Conservation (phyloP, 2,888 invertebrate genomes). For the Aleiodes testaceus region DNA sequence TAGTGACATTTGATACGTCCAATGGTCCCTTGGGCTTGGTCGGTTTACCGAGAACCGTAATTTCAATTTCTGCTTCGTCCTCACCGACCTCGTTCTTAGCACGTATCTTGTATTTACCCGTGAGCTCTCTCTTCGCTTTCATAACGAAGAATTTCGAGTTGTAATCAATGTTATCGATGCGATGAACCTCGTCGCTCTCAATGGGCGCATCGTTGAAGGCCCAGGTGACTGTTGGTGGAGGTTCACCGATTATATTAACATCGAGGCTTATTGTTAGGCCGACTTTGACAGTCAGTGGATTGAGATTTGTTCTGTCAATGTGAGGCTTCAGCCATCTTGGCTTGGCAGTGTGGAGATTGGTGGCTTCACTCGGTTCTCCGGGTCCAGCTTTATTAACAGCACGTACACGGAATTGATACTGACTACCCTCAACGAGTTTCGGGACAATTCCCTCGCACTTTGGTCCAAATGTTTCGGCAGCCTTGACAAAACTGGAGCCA, state of each 20-base stretch:
- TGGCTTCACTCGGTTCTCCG: slow-evolving; percentile 93
- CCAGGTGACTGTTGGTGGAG: slow-evolving; percentile 95
- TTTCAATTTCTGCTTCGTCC: slow-evolving; percentile 92
- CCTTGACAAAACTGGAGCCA: slow-evolving; percentile 88
- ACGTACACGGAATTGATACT: slow-evolving; percentile 95
- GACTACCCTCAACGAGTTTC: slow-evolving; percentile 93
- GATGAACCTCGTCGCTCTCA: slow-evolving; percentile 77
- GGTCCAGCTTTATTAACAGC: slow-evolving; percentile 97
- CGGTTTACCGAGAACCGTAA: slow-evolving; percentile 89
- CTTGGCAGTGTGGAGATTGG: slow-evolving; percentile 93
- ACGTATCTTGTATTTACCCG: slow-evolving; percentile 90
- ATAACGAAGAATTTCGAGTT: slow-evolving; percentile 92
- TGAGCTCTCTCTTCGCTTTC: slow-evolving; percentile 85
- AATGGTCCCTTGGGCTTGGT: slow-evolving; percentile 89
- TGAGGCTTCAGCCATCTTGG: slow-evolving; percentile 92
- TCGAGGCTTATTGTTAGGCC: slow-evolving; percentile 91
- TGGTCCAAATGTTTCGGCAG: slow-evolving; percentile 88
- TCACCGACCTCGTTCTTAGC: slow-evolving; percentile 95
- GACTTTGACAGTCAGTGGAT: slow-evolving; percentile 88
- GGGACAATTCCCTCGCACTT: slow-evolving; percentile 90
- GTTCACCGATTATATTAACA: slow-evolving; percentile 93
- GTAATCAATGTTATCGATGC: slow-evolving; percentile 89
- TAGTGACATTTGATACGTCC: slow-evolving; percentile 90
- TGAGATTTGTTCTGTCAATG: slow-evolving; percentile 92
- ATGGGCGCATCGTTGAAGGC: slow-evolving; percentile 83